These are phyloP conservation scores for Mercenaria mercenaria DNA, from an alignment of 1,140 invertebrate genomes.

Conservation along the genomic window DNA sequence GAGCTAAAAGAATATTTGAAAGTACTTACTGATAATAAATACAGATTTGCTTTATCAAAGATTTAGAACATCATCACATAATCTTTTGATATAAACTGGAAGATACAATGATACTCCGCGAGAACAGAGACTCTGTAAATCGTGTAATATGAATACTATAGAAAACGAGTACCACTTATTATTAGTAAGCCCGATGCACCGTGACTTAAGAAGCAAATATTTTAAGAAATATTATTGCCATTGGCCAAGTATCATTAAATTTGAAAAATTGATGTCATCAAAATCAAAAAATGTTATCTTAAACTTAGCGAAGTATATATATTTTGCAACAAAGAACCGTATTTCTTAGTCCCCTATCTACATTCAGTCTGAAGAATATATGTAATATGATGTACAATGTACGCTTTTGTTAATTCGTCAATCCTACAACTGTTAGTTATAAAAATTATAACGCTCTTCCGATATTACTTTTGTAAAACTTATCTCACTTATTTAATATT, in stretches of 20 bases:
- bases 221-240: neutral
- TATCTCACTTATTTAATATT: too few relatives aligned
- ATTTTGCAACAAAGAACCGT: too few relatives aligned
- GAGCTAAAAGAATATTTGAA: too few relatives aligned
- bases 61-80: neutral
- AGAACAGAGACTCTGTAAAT: neutral
- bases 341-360: too few relatives aligned
- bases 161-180: slow-evolving; percentile 1
- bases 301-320: neutral
- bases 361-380: too few relatives aligned
- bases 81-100: neutral
- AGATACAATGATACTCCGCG: too few relatives aligned
- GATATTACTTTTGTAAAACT: too few relatives aligned
- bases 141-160: neutral
- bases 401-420: too few relatives aligned
- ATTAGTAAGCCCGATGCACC: neutral
- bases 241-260: neutral
- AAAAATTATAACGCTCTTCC: too few relatives aligned
- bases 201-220: neutral
- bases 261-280: neutral
- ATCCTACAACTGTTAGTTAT: too few relatives aligned
- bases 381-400: too few relatives aligned
- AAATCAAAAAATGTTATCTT: neutral
- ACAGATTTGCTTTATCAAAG: neutral
- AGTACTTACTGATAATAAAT: too few relatives aligned